These are phyloP conservation scores for Enoplolaimus lenunculus DNA, from an alignment of 2,888 invertebrate species.

Conservation along the genomic window DNA sequence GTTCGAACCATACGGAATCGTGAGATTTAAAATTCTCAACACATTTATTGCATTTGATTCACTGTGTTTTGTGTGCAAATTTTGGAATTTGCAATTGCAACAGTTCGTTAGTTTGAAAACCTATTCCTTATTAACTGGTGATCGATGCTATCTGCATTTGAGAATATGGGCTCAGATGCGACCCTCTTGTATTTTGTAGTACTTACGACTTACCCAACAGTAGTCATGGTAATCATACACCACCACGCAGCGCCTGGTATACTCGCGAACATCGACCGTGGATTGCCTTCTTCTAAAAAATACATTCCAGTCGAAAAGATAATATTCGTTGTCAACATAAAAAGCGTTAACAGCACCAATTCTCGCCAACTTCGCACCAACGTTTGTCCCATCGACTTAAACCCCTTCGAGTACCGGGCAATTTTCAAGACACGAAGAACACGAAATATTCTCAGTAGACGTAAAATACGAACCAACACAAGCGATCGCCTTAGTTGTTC, in stretches of 20 bases:
- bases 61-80: background rate
- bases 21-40: no score
- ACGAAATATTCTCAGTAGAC: constrained; percentile 8
- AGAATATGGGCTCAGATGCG: no score
- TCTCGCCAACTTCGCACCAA: background rate
- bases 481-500: constrained; percentile 1
- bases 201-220: constrained; percentile 16
- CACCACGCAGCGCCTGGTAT: constrained; percentile 22
- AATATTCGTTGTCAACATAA: constrained; percentile 4
- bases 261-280: constrained; percentile 12
- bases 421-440: constrained; percentile 17
- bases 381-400: constrained; percentile 13
- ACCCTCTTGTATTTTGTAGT: no score
- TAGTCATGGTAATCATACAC: constrained; percentile 23
- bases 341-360: background rate
- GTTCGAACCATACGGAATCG: no score
- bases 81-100: no score
- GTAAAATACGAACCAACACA: background rate
- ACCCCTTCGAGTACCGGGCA: constrained; percentile 12
- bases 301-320: constrained; percentile 16
- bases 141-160: no score
- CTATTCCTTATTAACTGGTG: no score
- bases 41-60: background rate
- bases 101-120: no score
- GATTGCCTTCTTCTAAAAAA: constrained; percentile 13